Evolutionary conservation across 2,888 invertebrate genomes (phyloP).

Genomic region (Drosophila picticornis): DNA sequence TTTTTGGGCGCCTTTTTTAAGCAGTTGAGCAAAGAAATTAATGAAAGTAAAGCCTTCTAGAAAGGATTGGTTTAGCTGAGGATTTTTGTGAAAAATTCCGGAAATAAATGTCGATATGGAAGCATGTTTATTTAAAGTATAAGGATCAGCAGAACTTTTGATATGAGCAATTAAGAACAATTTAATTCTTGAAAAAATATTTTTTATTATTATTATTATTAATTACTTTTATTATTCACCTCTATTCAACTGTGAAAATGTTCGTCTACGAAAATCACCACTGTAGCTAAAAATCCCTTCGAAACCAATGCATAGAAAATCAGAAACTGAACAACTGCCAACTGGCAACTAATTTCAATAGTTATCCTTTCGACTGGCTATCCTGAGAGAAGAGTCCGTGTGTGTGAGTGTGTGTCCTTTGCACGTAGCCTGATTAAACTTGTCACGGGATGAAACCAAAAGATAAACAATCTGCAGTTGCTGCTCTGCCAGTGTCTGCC

Average conservation of each 20-base stretch:
- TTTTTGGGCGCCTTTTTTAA: slow-evolving; percentile 47
- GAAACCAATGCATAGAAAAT: neutral
- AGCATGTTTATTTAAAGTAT: neutral
- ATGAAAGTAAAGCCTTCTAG: neutral
- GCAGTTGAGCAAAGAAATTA: slow-evolving; percentile 19
- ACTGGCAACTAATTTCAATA: slow-evolving; percentile 76
- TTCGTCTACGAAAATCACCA: neutral
- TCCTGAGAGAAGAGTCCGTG: slow-evolving; percentile 10
- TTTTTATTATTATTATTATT: no score
- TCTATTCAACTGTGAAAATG: neutral
- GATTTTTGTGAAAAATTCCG: neutral
- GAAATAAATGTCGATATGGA: neutral
- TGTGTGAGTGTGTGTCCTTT: slow-evolving; percentile 18
- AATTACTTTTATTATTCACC: no score
- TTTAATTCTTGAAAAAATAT: no score
- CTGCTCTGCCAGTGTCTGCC: slow-evolving; percentile 27
- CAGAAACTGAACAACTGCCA: slow-evolving; percentile 37
- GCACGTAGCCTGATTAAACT: slow-evolving; percentile 74
- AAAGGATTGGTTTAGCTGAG: neutral
- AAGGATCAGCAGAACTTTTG: neutral
- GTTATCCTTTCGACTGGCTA: slow-evolving; percentile 72
- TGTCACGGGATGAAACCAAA: slow-evolving; percentile 75
- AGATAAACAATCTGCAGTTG: slow-evolving; percentile 73
- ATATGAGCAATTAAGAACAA: rapidly evolving
- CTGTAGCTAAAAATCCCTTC: neutral